phyloP scores from a whole-genome alignment of 2,113 vertebrate genomes.

The human region GRCh38 chr3:74860001-74860500 shows the following conservation, averaged over 20 bases:
- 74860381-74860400: background rate
- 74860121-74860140: background rate
- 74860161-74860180: background rate
- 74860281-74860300: background rate
- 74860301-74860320: background rate
- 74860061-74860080: background rate
- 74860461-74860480: background rate
- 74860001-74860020: background rate
- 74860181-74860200: background rate
- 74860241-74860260: background rate
- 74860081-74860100: background rate
- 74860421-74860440: background rate
- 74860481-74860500: background rate
- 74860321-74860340: background rate
- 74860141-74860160: background rate
- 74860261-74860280: background rate
- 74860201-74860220: background rate
- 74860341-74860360: background rate
- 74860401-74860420: background rate
- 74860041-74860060: background rate
- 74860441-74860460: background rate
- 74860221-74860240: background rate
- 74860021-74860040: background rate
- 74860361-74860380: background rate
- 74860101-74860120: background rate